These are phyloP conservation scores for Glaucidium brasilianum DNA, from an alignment of 2,113 vertebrate genomes.

Conservation along the genomic window DNA sequence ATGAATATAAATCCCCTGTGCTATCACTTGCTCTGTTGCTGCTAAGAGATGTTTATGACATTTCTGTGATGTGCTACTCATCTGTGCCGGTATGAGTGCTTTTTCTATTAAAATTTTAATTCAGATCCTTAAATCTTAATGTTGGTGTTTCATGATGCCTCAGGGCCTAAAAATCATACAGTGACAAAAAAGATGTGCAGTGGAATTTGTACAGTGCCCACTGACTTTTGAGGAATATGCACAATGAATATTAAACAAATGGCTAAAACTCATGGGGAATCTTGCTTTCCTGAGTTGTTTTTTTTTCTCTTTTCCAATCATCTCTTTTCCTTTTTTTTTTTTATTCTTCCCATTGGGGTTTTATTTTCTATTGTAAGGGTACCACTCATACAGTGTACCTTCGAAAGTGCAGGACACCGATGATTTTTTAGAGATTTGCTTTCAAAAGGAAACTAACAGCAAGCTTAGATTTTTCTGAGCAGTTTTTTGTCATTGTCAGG, in stretches of 20 bases:
- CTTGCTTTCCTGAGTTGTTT: neutral
- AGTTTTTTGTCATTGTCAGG: neutral
- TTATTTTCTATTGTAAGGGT: neutral
- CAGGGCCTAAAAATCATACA: neutral
- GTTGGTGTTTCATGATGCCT: neutral
- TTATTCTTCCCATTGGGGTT: neutral
- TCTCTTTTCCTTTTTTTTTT: neutral
- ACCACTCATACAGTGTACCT: neutral
- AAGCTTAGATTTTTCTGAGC: neutral
- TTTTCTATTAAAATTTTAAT: neutral
- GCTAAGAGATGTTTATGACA: neutral
- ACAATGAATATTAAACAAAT: neutral
- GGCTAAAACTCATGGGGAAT: neutral
- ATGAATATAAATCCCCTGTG: neutral
- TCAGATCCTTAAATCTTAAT: neutral
- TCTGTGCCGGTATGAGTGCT: neutral
- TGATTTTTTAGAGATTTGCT: neutral
- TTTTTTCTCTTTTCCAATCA: neutral
- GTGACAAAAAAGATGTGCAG: neutral
- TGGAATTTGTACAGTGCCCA: neutral
- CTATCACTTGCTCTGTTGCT: neutral
- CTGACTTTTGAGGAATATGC: neutral
- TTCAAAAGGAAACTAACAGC: neutral
- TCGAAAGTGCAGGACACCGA: neutral
- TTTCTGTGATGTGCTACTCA: neutral